Conservation (phyloP, 1,140 invertebrate species). For the Apolygus lucorum region DNA sequence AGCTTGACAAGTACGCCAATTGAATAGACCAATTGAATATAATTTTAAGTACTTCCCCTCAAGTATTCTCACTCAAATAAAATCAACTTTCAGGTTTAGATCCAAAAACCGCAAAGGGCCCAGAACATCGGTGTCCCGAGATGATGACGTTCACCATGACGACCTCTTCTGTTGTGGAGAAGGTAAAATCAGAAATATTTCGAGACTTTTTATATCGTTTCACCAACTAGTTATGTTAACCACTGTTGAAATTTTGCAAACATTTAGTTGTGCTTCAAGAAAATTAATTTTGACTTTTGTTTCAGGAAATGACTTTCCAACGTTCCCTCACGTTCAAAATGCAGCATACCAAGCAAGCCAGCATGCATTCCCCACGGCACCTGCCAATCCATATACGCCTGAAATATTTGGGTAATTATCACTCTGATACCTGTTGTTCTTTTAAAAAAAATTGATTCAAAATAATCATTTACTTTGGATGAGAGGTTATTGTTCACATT, state of each 20-base stretch:
- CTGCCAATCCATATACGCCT: constrained; percentile 3
- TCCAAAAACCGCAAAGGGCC: constrained; percentile 47
- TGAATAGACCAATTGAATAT: constrained; percentile 13
- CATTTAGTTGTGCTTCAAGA: too few relatives aligned
- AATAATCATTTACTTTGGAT: too few relatives aligned
- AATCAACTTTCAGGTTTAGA: constrained; percentile 41
- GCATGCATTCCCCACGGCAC: constrained; percentile 4
- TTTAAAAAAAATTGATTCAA: too few relatives aligned
- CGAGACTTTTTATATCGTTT: neutral
- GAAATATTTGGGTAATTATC: constrained; percentile 9
- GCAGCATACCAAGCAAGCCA: constrained; percentile 16
- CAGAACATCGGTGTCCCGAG: constrained; percentile 23
- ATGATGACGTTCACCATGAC: constrained; percentile 28
- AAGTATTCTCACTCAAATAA: too few relatives aligned
- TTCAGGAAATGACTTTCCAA: constrained; percentile 17
- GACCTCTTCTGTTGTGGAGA: constrained; percentile 19
- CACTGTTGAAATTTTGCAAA: neutral
- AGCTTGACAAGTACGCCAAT: constrained; percentile 81
- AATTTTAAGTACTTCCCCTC: too few relatives aligned
- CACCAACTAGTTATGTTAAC: neutral
- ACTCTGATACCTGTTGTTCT: too few relatives aligned
- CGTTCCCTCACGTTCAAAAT: constrained; percentile 14
- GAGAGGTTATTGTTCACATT: too few relatives aligned
- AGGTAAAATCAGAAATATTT: constrained; percentile 17
- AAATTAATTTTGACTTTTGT: neutral